Evolutionary conservation across 1,140 invertebrate species (phyloP).

Genomic region (Diprion similis): DNA sequence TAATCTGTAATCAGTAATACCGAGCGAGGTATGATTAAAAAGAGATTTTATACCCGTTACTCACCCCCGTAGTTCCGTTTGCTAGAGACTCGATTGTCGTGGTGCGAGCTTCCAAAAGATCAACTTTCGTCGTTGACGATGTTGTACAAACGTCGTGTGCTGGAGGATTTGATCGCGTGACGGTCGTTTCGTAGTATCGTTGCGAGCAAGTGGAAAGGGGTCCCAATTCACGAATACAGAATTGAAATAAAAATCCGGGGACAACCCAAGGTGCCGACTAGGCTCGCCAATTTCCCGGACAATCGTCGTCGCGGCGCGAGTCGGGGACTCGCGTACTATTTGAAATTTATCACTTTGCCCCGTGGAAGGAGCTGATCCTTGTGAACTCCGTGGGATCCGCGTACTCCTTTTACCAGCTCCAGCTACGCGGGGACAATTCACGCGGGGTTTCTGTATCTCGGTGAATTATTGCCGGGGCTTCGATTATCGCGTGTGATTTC

Average conservation of each 20-base stretch:
- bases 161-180: too few species aligned
- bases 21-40: slow-evolving; percentile 24
- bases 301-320: not conserved
- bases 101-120: not conserved
- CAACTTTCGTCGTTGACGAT: not conserved
- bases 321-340: slow-evolving; percentile 31
- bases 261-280: not conserved
- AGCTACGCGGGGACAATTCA: slow-evolving; percentile 15
- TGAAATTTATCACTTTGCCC: slow-evolving; percentile 43
- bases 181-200: too few species aligned
- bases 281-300: not conserved
- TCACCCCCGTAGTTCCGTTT: not conserved
- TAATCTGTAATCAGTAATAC: slow-evolving; percentile 47
- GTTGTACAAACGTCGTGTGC: not conserved
- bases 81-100: not conserved
- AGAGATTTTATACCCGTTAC: not conserved
- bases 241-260: not conserved
- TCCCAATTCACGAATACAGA: not conserved
- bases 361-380: slow-evolving; percentile 32
- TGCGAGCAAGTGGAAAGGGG: too few species aligned
- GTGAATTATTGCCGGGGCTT: slow-evolving; percentile 45
- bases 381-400: slow-evolving; percentile 12
- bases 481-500: slow-evolving; percentile 51
- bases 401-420: slow-evolving; percentile 5
- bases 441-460: slow-evolving; percentile 38